Evolutionary conservation across 23 tunicate genomes (phyloP), one percentile per base, ranked within the genome.

Genomic region (Corella eumyota): DNA sequence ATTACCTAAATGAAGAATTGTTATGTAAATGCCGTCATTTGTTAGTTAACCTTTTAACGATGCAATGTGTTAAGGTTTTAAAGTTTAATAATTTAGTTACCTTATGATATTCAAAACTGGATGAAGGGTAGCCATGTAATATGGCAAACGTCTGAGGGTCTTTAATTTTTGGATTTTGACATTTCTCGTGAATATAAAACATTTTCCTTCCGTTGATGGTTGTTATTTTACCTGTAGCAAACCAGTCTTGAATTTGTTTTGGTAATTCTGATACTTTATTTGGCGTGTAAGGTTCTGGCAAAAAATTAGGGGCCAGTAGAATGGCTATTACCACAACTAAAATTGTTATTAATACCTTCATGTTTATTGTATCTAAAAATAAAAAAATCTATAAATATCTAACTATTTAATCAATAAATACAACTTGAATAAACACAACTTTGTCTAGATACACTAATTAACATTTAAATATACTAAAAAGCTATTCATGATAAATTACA

Each of bases 121-220:
- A 85, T 61, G 99, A 79, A 6, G 99, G 99, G 34, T 67, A 93
- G 0, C 99, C 99, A 50, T 93, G 99, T 27, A 93, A 37, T 15
- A 93, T 45, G 9, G 60, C 95, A 78, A 84, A 85, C 25, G 99
- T 93, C 56, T 83, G 70, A 11, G 74, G 69, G 50, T 67, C 32
- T 26, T 36, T 34, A 1, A 59, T 5, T 7, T 54, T 67, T 34
- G 27, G 35, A 36, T 64, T 57, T 13, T n/a, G 26, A 57, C 75
- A 75, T 36, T 60, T 64, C 55, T 67, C 36, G 45, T 75, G 24
- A 33, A 90, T 61, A 60, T 66, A 80, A 47, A 90, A 90, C n/a
- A 90, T 45, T 19, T 90, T 50, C 55, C 62, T 58, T 32, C 77
- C 77, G 24, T 67, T 60, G n/a, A 90, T 36, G 1, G 50, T 25